These are phyloP conservation scores for Mamestra configurata DNA, from an alignment of 1,140 invertebrate species.

Conservation along the genomic window DNA sequence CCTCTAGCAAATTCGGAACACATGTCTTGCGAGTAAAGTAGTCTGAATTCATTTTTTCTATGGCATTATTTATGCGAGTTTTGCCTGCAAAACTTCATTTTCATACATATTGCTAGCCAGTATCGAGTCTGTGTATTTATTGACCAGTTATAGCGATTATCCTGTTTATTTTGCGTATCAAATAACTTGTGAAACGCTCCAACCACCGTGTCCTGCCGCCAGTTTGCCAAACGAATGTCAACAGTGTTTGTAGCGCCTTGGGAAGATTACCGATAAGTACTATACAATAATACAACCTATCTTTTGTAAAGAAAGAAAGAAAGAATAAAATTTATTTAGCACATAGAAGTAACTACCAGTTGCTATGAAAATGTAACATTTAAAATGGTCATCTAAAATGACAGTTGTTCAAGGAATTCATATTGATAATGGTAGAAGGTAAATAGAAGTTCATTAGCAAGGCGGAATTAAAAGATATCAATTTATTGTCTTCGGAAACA, in stretches of 20 bases:
- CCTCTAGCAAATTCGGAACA: neutral
- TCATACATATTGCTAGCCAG: neutral
- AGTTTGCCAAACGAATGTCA: neutral
- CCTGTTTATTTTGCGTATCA: conserved; percentile 20
- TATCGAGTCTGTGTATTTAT: neutral
- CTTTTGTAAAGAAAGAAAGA: too few relatives aligned
- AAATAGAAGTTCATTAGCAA: too few relatives aligned
- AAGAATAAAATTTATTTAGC: too few relatives aligned
- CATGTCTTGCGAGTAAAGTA: neutral
- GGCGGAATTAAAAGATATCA: too few relatives aligned
- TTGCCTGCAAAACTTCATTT: neutral
- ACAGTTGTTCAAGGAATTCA: too few relatives aligned
- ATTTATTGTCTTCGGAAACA: too few relatives aligned
- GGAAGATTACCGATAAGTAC: neutral
- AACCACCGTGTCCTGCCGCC: neutral
- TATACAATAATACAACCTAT: too few relatives aligned
- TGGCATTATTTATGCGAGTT: neutral
- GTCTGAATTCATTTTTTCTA: neutral
- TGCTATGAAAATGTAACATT: too few relatives aligned
- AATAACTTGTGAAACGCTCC: conserved; percentile 10
- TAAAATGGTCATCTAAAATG: too few relatives aligned
- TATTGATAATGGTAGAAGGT: too few relatives aligned
- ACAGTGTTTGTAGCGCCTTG: neutral
- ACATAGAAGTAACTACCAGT: too few relatives aligned
- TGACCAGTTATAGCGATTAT: neutral